Evolutionary conservation across 2,888 invertebrate genomes (phyloP).

Genomic region (Drosophila pegasa): DNA sequence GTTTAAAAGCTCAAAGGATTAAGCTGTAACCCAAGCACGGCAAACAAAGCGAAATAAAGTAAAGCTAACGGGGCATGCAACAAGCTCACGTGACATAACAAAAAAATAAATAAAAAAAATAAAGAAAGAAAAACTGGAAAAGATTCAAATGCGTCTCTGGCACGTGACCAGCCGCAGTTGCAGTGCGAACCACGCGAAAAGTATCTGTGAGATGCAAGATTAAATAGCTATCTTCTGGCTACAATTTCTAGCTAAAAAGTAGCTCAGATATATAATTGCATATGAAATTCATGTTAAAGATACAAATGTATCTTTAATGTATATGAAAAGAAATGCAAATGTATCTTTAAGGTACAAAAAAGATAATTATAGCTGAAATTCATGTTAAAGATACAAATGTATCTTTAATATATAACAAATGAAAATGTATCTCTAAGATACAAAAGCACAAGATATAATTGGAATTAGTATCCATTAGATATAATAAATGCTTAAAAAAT

Average conservation of each 20-base stretch:
- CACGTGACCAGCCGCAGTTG: constrained; percentile 78
- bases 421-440: neutral
- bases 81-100: constrained; percentile 24
- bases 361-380: neutral
- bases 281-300: neutral
- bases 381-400: neutral
- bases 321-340: too few relatives aligned
- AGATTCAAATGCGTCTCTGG: constrained; percentile 19
- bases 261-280: neutral
- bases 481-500: neutral
- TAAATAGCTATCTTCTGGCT: neutral
- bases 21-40: constrained; percentile 17
- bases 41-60: neutral
- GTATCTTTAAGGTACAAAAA: neutral
- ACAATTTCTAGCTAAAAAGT: neutral
- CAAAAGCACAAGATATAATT: too few relatives aligned
- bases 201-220: constrained; percentile 4
- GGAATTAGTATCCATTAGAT: neutral
- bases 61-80: constrained; percentile 26
- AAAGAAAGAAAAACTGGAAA: neutral
- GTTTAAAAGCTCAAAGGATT: constrained; percentile 55
- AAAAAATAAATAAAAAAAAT: neutral
- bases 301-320: neutral
- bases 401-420: too few relatives aligned
- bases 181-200: neutral